phyloP scores from a whole-genome alignment of 1,140 invertebrate species.

The Philaenus spumarius region DNA sequence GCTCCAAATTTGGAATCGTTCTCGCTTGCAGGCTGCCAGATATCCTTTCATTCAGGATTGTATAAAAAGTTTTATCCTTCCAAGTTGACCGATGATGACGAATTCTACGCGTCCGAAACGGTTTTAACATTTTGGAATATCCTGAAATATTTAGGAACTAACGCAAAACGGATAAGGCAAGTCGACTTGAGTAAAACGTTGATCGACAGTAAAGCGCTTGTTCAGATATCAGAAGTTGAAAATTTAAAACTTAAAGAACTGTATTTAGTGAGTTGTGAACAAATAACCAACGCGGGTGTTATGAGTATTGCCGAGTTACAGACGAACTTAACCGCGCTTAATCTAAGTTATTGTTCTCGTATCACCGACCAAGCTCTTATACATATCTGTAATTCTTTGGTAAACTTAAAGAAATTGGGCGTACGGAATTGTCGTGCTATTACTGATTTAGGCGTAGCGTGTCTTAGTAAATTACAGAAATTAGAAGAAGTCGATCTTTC shows the following conservation, averaged over 20 bases:
- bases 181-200: conserved; percentile 58
- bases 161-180: conserved; percentile 47
- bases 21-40: conserved; percentile 54
- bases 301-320: conserved; percentile 48
- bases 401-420: conserved; percentile 47
- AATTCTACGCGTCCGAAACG: conserved; percentile 51
- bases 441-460: conserved; percentile 49
- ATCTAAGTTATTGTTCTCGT: conserved; percentile 53
- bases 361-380: conserved; percentile 54
- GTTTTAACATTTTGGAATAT: conserved; percentile 63
- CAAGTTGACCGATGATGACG: conserved; percentile 30
- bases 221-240: conserved; percentile 44
- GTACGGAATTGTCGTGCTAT: conserved; percentile 52
- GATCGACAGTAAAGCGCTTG: conserved; percentile 54
- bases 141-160: conserved; percentile 47
- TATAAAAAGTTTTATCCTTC: conserved; percentile 57
- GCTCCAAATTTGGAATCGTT: conserved; percentile 51
- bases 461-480: conserved; percentile 46
- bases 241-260: conserved; percentile 49
- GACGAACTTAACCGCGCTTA: conserved; percentile 47
- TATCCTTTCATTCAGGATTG: conserved; percentile 59
- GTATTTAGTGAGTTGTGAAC: conserved; percentile 53
- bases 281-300: conserved; percentile 55
- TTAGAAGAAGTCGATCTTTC: conserved; percentile 56
- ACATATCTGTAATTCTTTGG: conserved; percentile 48